phyloP scores from a whole-genome alignment of 2,797 vertebrate species.

The Enteromius radiatus region DNA sequence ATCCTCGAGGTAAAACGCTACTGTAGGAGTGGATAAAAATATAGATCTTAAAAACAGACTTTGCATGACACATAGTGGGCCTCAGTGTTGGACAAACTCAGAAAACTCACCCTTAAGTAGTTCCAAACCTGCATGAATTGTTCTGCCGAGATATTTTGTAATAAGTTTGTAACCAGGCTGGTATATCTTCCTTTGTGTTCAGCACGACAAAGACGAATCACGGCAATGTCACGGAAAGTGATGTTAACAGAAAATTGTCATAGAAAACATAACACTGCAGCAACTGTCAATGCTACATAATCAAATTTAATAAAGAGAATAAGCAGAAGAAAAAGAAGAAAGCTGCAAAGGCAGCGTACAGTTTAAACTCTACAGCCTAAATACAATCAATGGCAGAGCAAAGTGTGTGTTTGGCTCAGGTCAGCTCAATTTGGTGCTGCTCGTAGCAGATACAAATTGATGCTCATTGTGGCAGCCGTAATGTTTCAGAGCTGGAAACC shows the following conservation, averaged over 20 bases:
- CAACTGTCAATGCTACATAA: neutral
- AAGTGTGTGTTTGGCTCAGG: constrained; percentile 39
- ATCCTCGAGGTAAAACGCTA: neutral
- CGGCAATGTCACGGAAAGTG: no score
- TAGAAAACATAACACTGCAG: neutral
- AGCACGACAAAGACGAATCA: no score
- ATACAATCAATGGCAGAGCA: constrained; percentile 20
- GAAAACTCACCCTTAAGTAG: neutral
- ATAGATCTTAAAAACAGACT: constrained; percentile 8
- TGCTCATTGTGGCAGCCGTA: constrained; percentile 65
- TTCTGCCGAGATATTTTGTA: no score
- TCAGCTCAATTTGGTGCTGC: constrained; percentile 54
- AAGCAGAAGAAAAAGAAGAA: neutral
- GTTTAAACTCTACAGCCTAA: neutral
- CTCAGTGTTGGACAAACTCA: neutral
- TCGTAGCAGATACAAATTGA: constrained; percentile 69
- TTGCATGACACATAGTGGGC: neutral
- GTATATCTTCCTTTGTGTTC: no score
- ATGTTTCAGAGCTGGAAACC: constrained; percentile 78
- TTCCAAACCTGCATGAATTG: no score
- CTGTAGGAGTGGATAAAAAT: constrained; percentile 4
- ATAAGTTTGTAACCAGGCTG: no score
- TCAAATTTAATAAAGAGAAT: no score
- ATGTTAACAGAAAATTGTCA: neutral
- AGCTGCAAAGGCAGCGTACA: neutral